A percentile compares a stretch with the other conserved stretches of the same genome.
phyloP scores from a whole-genome alignment of 2,113 vertebrate species.

The Nipponia nippon region DNA sequence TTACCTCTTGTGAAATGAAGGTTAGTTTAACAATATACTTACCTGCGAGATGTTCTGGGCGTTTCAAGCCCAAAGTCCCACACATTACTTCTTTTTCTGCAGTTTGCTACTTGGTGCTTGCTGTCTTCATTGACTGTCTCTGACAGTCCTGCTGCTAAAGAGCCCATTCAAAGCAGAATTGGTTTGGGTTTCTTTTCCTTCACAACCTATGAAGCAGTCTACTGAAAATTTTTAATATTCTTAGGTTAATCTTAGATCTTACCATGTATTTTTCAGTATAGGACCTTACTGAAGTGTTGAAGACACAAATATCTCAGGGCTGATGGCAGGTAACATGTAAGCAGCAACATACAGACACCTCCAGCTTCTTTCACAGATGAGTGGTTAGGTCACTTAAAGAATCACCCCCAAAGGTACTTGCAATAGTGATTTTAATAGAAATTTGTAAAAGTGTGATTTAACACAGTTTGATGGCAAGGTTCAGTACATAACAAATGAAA shows the following conservation, averaged over 20 bases:
- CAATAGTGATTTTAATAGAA: too few species aligned
- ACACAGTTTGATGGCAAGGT: too few species aligned
- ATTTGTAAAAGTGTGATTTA: too few species aligned
- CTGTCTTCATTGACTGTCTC: not conserved
- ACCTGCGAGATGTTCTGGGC: not conserved
- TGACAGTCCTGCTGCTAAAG: not conserved
- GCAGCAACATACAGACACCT: not conserved
- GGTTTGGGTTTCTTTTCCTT: not conserved
- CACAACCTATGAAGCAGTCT: not conserved
- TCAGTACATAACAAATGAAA: too few species aligned
- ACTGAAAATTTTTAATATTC: not conserved
- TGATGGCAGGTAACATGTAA: not conserved
- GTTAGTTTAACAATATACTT: not conserved
- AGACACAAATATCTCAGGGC: not conserved
- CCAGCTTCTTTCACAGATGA: not conserved
- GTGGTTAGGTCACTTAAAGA: too few species aligned
- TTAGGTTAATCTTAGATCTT: not conserved
- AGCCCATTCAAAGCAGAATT: not conserved
- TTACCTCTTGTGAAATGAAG: constrained; percentile 25
- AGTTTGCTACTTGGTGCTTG: not conserved
- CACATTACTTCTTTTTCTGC: not conserved
- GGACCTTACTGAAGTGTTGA: not conserved
- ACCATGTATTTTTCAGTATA: not conserved
- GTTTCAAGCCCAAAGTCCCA: not conserved
- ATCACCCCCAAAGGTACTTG: too few species aligned